Evolutionary conservation across 2,888 invertebrate genomes (phyloP).

Genomic region (Rhagonycha lutea): DNA sequence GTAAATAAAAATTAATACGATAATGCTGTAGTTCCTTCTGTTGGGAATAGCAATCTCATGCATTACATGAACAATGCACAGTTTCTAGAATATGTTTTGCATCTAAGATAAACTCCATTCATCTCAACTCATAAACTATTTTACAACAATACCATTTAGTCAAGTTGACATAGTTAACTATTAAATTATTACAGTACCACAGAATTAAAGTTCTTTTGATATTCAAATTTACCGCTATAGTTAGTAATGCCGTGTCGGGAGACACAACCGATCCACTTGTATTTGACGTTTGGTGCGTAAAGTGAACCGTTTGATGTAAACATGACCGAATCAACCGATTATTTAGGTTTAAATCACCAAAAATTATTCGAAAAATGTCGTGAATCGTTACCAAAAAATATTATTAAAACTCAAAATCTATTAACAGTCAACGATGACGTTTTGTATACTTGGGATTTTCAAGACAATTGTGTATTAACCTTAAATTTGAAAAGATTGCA

Average conservation of each 20-base stretch:
- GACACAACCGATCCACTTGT: not conserved
- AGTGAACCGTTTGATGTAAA: slow-evolving; percentile 2
- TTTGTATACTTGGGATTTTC: slow-evolving; percentile 69
- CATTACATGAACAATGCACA: slow-evolving; percentile 14
- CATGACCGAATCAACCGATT: slow-evolving; percentile 65
- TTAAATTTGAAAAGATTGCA: slow-evolving; percentile 61
- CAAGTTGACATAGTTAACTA: not conserved
- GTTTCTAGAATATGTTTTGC: slow-evolving; percentile 18
- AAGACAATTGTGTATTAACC: slow-evolving; percentile 66
- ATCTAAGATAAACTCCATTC: slow-evolving; percentile 17
- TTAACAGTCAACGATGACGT: slow-evolving; percentile 68
- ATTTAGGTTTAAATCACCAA: slow-evolving; percentile 63
- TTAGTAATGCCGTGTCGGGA: not conserved
- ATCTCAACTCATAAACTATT: slow-evolving; percentile 17
- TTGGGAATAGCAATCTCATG: slow-evolving; percentile 9
- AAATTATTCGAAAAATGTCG: slow-evolving; percentile 65
- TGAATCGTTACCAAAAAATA: slow-evolving; percentile 59
- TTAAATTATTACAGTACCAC: not conserved
- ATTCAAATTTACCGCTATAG: slow-evolving; percentile 8
- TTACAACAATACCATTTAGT: slow-evolving; percentile 6
- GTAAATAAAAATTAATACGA: not conserved
- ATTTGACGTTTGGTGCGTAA: not conserved
- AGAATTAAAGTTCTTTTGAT: not conserved
- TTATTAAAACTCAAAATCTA: slow-evolving; percentile 65
- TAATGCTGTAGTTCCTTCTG: not conserved